phyloP scores from a whole-genome alignment of 2,113 vertebrate genomes.

The Tonatia bakeri region DNA sequence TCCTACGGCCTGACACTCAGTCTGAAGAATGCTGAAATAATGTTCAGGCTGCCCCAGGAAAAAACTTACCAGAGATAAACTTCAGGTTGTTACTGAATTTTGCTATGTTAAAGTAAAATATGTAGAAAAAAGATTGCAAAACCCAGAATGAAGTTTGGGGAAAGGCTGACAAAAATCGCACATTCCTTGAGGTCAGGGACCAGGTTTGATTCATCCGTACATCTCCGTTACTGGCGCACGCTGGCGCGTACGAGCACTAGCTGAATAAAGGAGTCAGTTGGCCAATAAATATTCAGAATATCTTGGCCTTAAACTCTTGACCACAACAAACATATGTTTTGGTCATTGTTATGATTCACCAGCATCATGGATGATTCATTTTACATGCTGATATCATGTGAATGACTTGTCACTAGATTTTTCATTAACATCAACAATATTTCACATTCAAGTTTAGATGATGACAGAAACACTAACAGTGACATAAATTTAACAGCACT shows the following conservation, averaged over 20 bases:
- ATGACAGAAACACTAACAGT: constrained; percentile 31
- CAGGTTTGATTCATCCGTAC: background rate
- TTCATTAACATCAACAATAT: constrained; percentile 9
- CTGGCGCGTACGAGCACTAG: background rate
- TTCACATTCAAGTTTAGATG: constrained; percentile 17
- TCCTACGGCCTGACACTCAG: background rate
- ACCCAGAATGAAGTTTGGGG: background rate
- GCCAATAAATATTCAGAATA: background rate
- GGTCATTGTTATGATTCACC: background rate
- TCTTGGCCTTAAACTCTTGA: background rate
- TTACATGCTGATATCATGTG: background rate
- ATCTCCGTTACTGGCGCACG: background rate
- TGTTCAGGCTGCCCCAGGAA: background rate
- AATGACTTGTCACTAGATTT: background rate
- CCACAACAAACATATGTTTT: background rate
- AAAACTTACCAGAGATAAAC: background rate
- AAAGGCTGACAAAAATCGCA: background rate
- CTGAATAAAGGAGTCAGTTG: background rate
- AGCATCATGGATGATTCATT: background rate
- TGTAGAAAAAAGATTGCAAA: background rate
- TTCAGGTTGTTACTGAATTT: constrained; percentile 23
- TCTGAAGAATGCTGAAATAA: background rate
- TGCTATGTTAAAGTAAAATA: constrained; percentile 6
- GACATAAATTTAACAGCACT: background rate
- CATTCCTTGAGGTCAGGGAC: background rate